Evolutionary conservation across 2,797 vertebrate species (phyloP).

Genomic region (Oryzias sinensis): DNA sequence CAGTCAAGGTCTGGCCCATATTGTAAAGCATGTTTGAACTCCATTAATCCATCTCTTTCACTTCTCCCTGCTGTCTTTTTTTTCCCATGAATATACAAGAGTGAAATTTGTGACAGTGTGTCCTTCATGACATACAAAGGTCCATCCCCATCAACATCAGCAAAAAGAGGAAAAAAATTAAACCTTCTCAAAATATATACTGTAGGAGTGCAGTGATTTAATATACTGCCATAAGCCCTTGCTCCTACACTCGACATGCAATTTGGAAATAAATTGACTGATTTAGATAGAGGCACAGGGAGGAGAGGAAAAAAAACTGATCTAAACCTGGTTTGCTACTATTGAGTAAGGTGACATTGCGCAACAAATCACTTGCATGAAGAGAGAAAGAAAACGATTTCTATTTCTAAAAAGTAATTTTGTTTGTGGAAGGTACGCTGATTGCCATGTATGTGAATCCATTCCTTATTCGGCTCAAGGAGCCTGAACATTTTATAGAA

Average conservation of each 20-base stretch:
- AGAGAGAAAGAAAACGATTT: conserved; percentile 85
- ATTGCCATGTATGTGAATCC: conserved; percentile 83
- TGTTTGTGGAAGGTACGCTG: conserved; percentile 79
- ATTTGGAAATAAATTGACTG: conserved; percentile 89
- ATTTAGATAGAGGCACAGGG: conserved; percentile 80
- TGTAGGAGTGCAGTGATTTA: conserved; percentile 82
- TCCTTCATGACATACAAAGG: conserved; percentile 80
- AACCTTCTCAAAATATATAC: conserved; percentile 80
- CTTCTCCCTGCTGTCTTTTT: conserved; percentile 70
- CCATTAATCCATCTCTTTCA: conserved; percentile 77
- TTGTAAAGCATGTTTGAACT: conserved; percentile 64
- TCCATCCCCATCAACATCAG: conserved; percentile 81
- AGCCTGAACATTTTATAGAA: conserved; percentile 76
- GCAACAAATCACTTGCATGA: conserved; percentile 86
- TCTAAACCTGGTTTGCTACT: conserved; percentile 74
- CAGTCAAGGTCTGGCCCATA: conserved; percentile 72
- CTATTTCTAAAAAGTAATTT: conserved; percentile 86
- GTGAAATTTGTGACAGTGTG: conserved; percentile 75
- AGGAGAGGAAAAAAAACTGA: conserved; percentile 57
- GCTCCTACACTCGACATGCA: conserved; percentile 82
- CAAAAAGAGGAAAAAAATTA: conserved; percentile 78
- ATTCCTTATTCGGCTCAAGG: conserved; percentile 73
- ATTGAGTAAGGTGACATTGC: conserved; percentile 85
- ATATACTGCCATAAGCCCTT: conserved; percentile 82
- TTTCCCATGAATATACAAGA: conserved; percentile 75